Evolutionary conservation across 2,113 vertebrate species (phyloP).

Genomic region (Anser cygnoides): DNA sequence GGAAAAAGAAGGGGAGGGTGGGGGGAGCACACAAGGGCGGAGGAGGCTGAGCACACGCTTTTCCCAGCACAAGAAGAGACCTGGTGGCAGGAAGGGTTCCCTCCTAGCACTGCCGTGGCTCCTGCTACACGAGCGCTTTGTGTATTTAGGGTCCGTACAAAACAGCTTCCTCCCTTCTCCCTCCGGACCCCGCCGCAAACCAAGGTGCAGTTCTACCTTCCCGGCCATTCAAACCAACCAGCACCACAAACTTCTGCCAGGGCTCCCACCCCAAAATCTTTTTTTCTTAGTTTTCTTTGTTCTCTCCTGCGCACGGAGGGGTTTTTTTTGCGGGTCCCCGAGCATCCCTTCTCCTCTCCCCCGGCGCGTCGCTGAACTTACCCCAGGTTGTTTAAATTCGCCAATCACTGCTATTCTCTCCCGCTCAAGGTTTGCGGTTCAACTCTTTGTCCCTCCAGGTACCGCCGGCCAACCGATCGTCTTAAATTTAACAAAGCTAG

Average conservation of each 20-base stretch:
- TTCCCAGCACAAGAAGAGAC: background rate
- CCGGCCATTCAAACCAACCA: background rate
- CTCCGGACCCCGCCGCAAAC: background rate
- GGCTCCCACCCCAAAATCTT: background rate
- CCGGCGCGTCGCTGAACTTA: background rate
- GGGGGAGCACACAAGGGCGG: background rate
- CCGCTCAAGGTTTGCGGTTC: constrained; percentile 44
- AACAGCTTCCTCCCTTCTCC: background rate
- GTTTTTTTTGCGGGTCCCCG: background rate
- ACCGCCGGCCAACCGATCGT: background rate
- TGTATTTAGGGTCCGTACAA: background rate
- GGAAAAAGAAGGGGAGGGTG: background rate
- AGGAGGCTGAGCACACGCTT: background rate
- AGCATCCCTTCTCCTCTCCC: background rate
- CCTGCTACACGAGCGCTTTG: constrained; percentile 35
- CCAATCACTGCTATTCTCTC: constrained; percentile 26
- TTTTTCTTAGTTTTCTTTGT: constrained; percentile 55
- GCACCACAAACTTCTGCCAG: background rate
- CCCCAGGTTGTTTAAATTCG: constrained; percentile 32
- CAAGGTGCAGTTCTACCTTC: background rate
- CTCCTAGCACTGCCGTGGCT: background rate
- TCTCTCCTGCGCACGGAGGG: background rate
- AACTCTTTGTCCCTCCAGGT: constrained; percentile 69
- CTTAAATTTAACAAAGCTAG: background rate
- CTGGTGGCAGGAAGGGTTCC: constrained; percentile 1